phyloP scores from a whole-genome alignment of 2,797 vertebrate genomes.

The Synaphobranchus kaupii region DNA sequence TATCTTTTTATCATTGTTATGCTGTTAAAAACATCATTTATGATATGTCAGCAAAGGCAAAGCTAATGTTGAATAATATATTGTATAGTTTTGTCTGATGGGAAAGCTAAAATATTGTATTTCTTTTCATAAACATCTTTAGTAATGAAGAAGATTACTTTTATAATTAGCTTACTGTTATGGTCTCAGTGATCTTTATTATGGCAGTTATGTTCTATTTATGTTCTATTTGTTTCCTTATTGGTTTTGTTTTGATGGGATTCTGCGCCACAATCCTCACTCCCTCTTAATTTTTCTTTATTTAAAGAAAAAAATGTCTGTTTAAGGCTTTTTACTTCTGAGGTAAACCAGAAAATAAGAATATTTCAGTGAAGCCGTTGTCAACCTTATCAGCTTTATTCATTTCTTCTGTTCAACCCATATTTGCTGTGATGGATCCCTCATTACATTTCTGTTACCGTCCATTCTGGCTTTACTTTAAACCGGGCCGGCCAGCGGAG shows the following conservation, averaged over 20 bases:
- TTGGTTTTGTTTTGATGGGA: neutral
- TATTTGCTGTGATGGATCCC: no score
- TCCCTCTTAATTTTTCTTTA: neutral
- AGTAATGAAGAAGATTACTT: neutral
- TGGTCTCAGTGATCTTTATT: neutral
- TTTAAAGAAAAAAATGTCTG: no score
- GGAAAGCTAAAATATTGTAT: neutral
- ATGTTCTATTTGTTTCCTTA: neutral
- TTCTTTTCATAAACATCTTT: neutral
- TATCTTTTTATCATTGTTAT: neutral
- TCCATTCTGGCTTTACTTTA: no score
- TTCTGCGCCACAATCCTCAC: neutral
- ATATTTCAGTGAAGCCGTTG: neutral
- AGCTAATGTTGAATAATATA: neutral
- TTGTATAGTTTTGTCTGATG: neutral
- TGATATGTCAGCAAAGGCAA: no score
- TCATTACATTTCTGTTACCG: no score
- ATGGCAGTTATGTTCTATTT: neutral
- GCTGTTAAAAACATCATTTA: no score
- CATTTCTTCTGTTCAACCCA: neutral
- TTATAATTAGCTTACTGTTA: neutral
- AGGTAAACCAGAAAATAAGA: neutral
- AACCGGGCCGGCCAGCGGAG: no score
- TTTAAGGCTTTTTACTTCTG: neutral
- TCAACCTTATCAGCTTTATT: neutral